Evolutionary conservation across 2,113 vertebrate species (phyloP).

Genomic region (Dolichotis patagonum): DNA sequence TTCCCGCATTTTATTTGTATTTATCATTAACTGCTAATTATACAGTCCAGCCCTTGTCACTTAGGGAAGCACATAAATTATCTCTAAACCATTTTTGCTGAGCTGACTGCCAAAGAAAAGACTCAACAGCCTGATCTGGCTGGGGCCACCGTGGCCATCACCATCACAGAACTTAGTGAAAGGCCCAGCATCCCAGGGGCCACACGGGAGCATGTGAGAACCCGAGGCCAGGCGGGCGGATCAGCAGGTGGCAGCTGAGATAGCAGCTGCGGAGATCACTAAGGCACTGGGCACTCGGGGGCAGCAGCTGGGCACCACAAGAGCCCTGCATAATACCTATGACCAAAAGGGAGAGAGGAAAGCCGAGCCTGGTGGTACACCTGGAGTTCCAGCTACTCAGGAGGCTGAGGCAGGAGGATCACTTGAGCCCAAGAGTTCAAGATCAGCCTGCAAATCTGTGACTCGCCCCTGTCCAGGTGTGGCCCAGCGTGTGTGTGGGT

Average conservation of each 20-base stretch:
- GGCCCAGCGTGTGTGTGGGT: not conserved
- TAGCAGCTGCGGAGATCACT: not conserved
- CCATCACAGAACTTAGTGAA: not conserved
- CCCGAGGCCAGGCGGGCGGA: not conserved
- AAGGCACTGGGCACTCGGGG: not conserved
- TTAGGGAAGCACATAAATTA: constrained; percentile 65
- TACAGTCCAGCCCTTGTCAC: constrained; percentile 39
- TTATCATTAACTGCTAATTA: constrained; percentile 73
- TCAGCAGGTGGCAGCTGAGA: not conserved
- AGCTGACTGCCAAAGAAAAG: constrained; percentile 1
- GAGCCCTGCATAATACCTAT: not conserved
- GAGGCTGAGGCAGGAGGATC: not conserved
- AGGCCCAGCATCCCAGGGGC: too few species aligned
- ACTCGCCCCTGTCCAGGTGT: not conserved
- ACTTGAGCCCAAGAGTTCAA: not conserved
- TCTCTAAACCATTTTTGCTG: constrained; percentile 17
- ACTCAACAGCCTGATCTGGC: not conserved
- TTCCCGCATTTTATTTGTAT: constrained; percentile 72
- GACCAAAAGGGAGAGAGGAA: not conserved
- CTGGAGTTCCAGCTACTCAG: not conserved
- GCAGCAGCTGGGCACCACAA: not conserved
- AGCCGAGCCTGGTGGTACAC: not conserved
- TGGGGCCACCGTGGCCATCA: not conserved
- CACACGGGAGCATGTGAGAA: too few species aligned
- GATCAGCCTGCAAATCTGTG: not conserved